Conservation (phyloP, 2,113 vertebrate genomes). For the Mungos mungo region DNA sequence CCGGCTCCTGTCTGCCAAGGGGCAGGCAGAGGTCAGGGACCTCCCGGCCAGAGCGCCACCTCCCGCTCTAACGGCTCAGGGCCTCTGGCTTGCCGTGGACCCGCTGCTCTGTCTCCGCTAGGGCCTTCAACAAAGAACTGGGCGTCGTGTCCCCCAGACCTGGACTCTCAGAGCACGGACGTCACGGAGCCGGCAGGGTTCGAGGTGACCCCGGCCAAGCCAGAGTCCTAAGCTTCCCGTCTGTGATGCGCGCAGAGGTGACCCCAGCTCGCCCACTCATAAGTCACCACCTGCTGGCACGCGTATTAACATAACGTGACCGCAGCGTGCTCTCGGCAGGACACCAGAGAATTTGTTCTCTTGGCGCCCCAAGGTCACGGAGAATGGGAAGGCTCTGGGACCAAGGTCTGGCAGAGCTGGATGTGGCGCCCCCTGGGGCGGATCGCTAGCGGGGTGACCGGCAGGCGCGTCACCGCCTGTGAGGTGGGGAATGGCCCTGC, state of each 20-base stretch:
- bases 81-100: not conserved
- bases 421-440: fast-evolving
- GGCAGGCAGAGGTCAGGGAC: not conserved
- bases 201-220: not conserved
- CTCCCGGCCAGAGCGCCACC: no score
- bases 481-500: not conserved
- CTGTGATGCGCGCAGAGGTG: not conserved
- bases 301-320: not conserved
- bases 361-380: not conserved
- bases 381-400: not conserved
- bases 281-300: not conserved
- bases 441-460: not conserved
- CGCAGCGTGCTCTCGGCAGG: not conserved
- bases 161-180: not conserved
- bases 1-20: not conserved
- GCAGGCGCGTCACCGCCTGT: not conserved
- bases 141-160: not conserved
- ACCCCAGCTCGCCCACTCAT: not conserved
- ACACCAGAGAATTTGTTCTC: not conserved
- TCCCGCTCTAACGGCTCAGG: not conserved
- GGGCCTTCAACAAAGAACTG: not conserved
- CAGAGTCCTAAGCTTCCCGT: not conserved
- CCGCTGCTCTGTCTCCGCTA: not conserved
- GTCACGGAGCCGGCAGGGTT: not conserved
- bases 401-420: not conserved